A percentile compares a stretch with the other conserved stretches of the same genome.
These are phyloP conservation scores for Physeter macrocephalus DNA, from an alignment of 2,113 vertebrate genomes.

Conservation along the genomic window DNA sequence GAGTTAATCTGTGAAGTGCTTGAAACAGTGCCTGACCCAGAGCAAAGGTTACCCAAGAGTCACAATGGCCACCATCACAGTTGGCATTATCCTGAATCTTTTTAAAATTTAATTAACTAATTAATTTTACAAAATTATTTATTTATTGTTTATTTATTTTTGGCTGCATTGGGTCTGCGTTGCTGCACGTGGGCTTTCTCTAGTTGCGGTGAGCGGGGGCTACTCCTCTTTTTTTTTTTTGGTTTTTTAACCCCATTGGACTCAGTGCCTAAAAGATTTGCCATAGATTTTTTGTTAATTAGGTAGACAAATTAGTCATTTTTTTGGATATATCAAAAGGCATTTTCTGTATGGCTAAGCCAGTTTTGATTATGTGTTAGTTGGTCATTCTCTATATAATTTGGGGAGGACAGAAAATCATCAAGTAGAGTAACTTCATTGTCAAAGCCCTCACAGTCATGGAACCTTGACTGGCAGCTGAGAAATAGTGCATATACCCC, in stretches of 20 bases:
- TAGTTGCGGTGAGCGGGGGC: too few relatives aligned
- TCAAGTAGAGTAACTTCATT: neutral
- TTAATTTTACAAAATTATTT: too few relatives aligned
- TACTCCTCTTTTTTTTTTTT: too few relatives aligned
- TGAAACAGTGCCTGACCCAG: neutral
- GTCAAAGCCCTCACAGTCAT: neutral
- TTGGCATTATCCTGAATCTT: too few relatives aligned
- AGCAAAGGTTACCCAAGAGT: neutral
- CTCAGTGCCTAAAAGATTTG: neutral
- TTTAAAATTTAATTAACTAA: too few relatives aligned
- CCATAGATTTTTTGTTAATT: neutral
- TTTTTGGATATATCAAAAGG: neutral
- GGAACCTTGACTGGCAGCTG: neutral
- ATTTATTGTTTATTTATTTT: too few relatives aligned
- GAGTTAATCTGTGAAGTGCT: neutral
- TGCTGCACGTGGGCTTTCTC: fast-evolving
- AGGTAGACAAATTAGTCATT: neutral
- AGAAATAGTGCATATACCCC: neutral
- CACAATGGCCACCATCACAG: fast-evolving
- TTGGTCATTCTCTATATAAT: neutral
- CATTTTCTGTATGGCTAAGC: neutral
- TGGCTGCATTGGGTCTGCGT: too few relatives aligned
- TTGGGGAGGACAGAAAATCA: neutral
- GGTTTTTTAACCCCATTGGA: neutral
- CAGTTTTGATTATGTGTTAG: neutral